A percentile compares a stretch with the other conserved stretches of the same genome.
These are phyloP conservation scores for Diceros bicornis DNA, from an alignment of 2,797 vertebrate genomes.

Conservation along the genomic window DNA sequence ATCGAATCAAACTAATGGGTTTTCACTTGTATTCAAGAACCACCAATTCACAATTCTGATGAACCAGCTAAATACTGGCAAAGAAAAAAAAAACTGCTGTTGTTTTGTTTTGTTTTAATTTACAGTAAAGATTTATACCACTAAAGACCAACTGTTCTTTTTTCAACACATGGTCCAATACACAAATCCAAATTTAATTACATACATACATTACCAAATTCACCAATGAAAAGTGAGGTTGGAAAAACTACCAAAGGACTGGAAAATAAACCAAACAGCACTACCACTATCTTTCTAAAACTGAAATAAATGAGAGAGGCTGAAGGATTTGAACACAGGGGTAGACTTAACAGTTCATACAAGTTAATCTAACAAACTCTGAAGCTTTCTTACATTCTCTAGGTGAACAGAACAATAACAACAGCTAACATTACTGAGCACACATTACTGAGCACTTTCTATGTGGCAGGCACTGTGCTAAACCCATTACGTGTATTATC, in stretches of 20 bases:
- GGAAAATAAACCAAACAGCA: constrained; percentile 27
- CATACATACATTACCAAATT: constrained; percentile 46
- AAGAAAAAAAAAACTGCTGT: background rate
- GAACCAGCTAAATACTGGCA: constrained; percentile 66
- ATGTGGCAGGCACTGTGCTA: constrained; percentile 1
- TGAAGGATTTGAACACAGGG: background rate
- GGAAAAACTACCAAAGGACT: constrained; percentile 49
- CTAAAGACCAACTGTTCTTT: constrained; percentile 48
- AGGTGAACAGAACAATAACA: background rate
- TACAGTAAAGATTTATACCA: constrained; percentile 56
- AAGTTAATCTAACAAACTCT: constrained; percentile 20
- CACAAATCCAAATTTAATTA: constrained; percentile 67
- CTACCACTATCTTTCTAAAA: constrained; percentile 59
- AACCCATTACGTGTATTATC: background rate
- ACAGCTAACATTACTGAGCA: background rate
- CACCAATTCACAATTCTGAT: constrained; percentile 72
- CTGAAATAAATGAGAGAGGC: background rate
- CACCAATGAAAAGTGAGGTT: background rate
- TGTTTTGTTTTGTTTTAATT: constrained; percentile 64
- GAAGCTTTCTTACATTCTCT: constrained; percentile 19
- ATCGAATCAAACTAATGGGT: constrained; percentile 71
- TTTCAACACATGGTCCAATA: constrained; percentile 7
- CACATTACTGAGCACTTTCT: constrained; percentile 37
- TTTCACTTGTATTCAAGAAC: constrained; percentile 72
- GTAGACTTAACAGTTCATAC: constrained; percentile 5